Conservation (phyloP, 2,797 vertebrate genomes). For the Hippopotamyrus pictus region DNA sequence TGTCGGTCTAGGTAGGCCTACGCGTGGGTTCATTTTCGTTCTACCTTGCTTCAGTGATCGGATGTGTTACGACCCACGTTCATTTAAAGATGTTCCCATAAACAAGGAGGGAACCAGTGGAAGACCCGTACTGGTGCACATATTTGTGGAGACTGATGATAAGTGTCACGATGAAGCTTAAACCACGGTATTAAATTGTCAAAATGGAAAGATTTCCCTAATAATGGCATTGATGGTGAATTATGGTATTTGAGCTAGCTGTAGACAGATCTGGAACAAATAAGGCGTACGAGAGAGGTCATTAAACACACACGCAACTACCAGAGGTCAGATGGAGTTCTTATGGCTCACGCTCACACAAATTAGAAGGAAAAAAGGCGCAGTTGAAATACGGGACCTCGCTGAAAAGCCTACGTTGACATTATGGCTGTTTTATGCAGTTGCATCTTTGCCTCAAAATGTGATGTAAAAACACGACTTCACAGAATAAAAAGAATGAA, state of each 20-base stretch:
- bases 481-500: not conserved
- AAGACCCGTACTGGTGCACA: conserved; percentile 55
- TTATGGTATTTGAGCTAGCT: conserved; percentile 67
- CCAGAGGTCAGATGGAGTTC: conserved; percentile 68
- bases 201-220: conserved; percentile 78
- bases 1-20: not conserved
- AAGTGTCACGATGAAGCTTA: conserved; percentile 83
- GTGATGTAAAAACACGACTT: not conserved
- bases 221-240: conserved; percentile 73
- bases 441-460: not conserved
- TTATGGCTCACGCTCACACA: conserved; percentile 42
- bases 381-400: not conserved
- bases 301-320: conserved; percentile 29
- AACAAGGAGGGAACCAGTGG: not conserved
- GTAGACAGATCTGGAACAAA: conserved; percentile 54
- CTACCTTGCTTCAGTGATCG: not conserved
- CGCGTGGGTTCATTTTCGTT: not conserved
- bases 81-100: not conserved
- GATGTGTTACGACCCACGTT: not conserved
- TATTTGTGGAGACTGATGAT: conserved; percentile 79
- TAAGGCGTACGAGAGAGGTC: conserved; percentile 44
- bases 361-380: not conserved
- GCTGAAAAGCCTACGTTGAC: not conserved
- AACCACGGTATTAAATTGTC: conserved; percentile 91
- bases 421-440: not conserved